These are phyloP conservation scores for Synanthedon andrenaeformis DNA, from an alignment of 2,888 invertebrate genomes.

Conservation along the genomic window DNA sequence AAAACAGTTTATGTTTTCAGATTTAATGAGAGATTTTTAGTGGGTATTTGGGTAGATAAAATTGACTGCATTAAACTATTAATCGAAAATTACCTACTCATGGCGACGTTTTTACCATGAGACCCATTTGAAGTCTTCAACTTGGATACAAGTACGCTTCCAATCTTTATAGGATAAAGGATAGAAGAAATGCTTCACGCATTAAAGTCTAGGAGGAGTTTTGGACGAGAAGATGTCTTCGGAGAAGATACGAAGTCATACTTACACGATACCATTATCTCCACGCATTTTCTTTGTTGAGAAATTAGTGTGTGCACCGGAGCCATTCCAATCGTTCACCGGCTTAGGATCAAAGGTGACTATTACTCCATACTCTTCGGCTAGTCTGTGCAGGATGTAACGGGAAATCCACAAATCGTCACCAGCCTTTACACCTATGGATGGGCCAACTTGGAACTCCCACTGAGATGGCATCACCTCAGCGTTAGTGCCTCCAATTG, in stretches of 20 bases:
- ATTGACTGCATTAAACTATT: too few relatives aligned
- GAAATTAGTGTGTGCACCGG: conserved; percentile 91
- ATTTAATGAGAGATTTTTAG: background rate
- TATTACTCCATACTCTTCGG: conserved; percentile 83
- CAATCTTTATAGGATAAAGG: too few relatives aligned
- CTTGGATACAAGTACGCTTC: too few relatives aligned
- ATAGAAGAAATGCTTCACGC: too few relatives aligned
- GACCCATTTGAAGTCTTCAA: too few relatives aligned
- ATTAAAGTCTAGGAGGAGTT: too few relatives aligned
- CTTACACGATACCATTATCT: conserved; percentile 77
- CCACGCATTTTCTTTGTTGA: conserved; percentile 86
- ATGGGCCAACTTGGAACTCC: conserved; percentile 86
- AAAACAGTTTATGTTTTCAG: conserved; percentile 4
- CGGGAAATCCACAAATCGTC: conserved; percentile 85
- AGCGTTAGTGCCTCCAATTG: conserved; percentile 88
- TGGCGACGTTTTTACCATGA: too few relatives aligned
- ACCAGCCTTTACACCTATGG: conserved; percentile 78
- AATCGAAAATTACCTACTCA: background rate
- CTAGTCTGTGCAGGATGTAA: conserved; percentile 79
- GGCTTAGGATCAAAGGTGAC: conserved; percentile 35
- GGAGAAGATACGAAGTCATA: background rate
- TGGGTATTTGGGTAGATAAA: too few relatives aligned
- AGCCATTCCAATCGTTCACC: conserved; percentile 84
- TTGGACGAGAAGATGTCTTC: too few relatives aligned
- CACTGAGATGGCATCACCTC: conserved; percentile 94